These are phyloP conservation scores for Zaprionus africanus DNA, from an alignment of 1,140 invertebrate genomes.

Conservation along the genomic window DNA sequence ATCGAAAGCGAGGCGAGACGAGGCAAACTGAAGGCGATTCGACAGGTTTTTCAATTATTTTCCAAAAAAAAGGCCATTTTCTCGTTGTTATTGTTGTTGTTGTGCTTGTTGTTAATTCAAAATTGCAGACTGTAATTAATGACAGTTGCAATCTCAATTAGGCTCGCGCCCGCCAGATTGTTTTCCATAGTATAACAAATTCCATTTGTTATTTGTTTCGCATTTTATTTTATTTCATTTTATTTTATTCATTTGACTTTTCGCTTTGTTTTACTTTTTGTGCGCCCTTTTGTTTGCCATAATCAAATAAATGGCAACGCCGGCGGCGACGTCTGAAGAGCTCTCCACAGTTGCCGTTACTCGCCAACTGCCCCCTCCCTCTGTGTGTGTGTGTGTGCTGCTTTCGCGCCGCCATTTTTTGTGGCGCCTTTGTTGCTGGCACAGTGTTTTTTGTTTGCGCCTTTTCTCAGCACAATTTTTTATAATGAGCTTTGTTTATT, in stretches of 20 bases:
- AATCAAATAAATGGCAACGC: conserved; percentile 82
- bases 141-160: conserved; percentile 84
- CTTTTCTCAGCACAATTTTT: conserved; percentile 73
- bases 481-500: conserved; percentile 71
- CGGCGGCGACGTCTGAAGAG: conserved; percentile 63
- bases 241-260: conserved; percentile 54
- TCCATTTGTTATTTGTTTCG: conserved; percentile 36
- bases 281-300: conserved; percentile 61
- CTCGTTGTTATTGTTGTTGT: conserved; percentile 41
- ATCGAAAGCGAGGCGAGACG: background rate
- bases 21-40: conserved; percentile 47
- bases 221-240: conserved; percentile 40
- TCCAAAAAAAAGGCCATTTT: conserved; percentile 48
- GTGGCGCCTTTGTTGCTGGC: conserved; percentile 80
- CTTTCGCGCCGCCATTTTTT: conserved; percentile 84
- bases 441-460: conserved; percentile 71
- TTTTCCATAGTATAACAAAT: conserved; percentile 64
- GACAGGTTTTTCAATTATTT: conserved; percentile 82
- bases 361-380: conserved; percentile 30
- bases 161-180: conserved; percentile 59
- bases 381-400: conserved; percentile 41
- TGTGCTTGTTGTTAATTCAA: conserved; percentile 70
- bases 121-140: conserved; percentile 84
- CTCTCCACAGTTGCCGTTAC: conserved; percentile 71
- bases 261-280: conserved; percentile 57